Percentiles rank a stretch among this genome's conserved stretches.
phyloP scores from a whole-genome alignment of 2,888 invertebrate species.

The Noctuana brunneofusca region DNA sequence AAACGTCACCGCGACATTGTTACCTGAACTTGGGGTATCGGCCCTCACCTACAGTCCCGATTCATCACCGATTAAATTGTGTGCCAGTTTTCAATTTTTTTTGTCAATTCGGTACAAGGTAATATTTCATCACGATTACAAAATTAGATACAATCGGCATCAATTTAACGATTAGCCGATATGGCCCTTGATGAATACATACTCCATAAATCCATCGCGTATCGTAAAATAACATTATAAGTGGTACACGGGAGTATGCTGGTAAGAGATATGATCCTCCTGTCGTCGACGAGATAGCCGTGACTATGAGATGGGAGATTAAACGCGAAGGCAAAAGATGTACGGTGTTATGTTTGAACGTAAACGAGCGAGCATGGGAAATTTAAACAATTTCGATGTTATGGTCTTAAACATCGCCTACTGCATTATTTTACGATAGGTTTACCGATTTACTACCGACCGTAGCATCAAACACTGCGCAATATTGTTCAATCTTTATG shows the following conservation, averaged over 20 bases:
- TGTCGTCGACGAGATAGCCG: not conserved
- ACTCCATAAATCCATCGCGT: not conserved
- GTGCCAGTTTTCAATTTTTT: slow-evolving; percentile 15
- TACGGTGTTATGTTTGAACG: slow-evolving; percentile 12
- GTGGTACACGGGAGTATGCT: not conserved
- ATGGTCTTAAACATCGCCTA: slow-evolving; percentile 55
- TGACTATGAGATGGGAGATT: not conserved
- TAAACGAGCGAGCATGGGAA: slow-evolving; percentile 51
- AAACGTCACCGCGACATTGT: slow-evolving; percentile 53
- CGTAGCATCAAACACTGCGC: not conserved
- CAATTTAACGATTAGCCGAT: not conserved
- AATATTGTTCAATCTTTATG: slow-evolving; percentile 5
- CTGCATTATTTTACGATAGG: slow-evolving; percentile 14
- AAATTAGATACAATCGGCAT: not conserved
- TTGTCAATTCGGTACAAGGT: slow-evolving; percentile 16
- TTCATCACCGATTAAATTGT: slow-evolving; percentile 19
- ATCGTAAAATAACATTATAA: not conserved
- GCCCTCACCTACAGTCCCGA: slow-evolving; percentile 52
- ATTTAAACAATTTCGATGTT: slow-evolving; percentile 59
- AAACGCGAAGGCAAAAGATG: not conserved
- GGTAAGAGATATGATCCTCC: not conserved
- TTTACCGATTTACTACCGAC: slow-evolving; percentile 5
- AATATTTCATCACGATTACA: slow-evolving; percentile 12
- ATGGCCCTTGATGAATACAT: not conserved
- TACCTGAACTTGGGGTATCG: slow-evolving; percentile 56